Conservation (phyloP, 53 echinoderm and acorn worm genomes). For the Zoroaster sp. region DNA sequence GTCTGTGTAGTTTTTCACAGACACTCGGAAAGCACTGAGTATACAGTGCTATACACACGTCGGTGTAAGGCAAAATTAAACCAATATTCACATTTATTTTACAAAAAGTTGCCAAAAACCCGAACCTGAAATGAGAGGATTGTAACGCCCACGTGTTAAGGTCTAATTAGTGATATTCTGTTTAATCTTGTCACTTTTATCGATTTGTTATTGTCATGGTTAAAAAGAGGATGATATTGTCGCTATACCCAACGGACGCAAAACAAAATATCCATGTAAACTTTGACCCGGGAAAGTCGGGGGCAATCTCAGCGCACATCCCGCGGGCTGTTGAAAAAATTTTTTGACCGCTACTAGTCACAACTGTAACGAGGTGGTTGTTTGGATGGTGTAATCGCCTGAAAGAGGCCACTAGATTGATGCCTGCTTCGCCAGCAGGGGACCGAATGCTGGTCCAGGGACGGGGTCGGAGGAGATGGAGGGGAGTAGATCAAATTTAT, state of each 20-base stretch:
- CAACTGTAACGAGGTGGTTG: conserved; percentile 25
- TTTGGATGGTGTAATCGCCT: conserved; percentile 50
- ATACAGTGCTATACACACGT: too few species aligned
- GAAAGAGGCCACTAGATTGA: conserved; percentile 48
- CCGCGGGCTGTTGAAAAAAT: neutral
- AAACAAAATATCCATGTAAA: neutral
- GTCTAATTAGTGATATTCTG: too few species aligned
- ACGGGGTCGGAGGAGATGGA: neutral
- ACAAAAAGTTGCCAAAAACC: too few species aligned
- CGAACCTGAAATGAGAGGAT: too few species aligned
- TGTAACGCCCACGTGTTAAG: too few species aligned
- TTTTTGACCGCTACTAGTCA: conserved; percentile 5
- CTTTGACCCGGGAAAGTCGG: neutral
- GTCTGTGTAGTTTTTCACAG: too few species aligned
- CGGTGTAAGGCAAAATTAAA: too few species aligned
- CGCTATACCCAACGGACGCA: neutral
- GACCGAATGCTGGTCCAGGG: neutral
- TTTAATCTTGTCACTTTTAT: too few species aligned
- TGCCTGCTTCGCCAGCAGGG: conserved; percentile 24
- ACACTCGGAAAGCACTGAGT: too few species aligned
- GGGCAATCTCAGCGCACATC: neutral
- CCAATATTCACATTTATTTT: too few species aligned
- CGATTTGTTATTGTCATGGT: neutral
- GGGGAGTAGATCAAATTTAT: neutral
- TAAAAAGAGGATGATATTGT: neutral